These are phyloP conservation scores for Lepus europaeus DNA, from an alignment of 2,113 vertebrate species.

Conservation along the genomic window DNA sequence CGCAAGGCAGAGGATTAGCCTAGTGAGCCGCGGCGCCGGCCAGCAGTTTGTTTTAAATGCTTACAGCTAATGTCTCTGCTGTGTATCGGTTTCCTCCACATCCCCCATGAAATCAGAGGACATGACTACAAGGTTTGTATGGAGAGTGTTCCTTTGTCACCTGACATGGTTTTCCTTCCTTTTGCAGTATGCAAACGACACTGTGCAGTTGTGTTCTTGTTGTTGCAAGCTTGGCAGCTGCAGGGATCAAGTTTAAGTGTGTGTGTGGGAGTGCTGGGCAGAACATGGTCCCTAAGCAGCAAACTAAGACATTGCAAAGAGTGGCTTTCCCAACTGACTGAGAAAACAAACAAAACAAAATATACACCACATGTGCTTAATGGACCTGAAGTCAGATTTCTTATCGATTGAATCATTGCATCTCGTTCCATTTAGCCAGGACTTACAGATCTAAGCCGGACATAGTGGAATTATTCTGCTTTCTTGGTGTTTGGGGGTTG, in stretches of 20 bases:
- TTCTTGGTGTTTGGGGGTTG: not conserved
- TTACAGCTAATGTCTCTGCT: constrained; percentile 42
- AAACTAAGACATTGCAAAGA: not conserved
- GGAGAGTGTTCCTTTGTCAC: constrained; percentile 73
- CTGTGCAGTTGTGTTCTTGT: not conserved
- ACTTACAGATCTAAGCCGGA: not conserved
- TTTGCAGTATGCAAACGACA: constrained; percentile 23
- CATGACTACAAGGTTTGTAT: constrained; percentile 46
- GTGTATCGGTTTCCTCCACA: constrained; percentile 46
- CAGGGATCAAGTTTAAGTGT: not conserved
- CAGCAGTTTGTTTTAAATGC: constrained; percentile 23
- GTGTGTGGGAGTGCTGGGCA: not conserved
- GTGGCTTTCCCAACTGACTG: not conserved
- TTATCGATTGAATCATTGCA: not conserved
- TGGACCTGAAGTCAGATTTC: not conserved
- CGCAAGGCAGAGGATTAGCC: too few species aligned
- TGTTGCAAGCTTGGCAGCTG: not conserved
- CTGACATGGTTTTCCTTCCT: constrained; percentile 73
- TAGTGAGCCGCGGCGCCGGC: too few species aligned
- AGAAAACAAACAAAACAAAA: not conserved
- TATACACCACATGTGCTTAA: not conserved
- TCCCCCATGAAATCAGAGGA: constrained; percentile 63
- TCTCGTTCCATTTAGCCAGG: not conserved
- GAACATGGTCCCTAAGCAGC: not conserved
- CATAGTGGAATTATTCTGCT: not conserved